Percentiles rank a stretch among this genome's conserved stretches.
Conservation (phyloP, 64 coral and sea anemone species). For the Acropora yongei region DNA sequence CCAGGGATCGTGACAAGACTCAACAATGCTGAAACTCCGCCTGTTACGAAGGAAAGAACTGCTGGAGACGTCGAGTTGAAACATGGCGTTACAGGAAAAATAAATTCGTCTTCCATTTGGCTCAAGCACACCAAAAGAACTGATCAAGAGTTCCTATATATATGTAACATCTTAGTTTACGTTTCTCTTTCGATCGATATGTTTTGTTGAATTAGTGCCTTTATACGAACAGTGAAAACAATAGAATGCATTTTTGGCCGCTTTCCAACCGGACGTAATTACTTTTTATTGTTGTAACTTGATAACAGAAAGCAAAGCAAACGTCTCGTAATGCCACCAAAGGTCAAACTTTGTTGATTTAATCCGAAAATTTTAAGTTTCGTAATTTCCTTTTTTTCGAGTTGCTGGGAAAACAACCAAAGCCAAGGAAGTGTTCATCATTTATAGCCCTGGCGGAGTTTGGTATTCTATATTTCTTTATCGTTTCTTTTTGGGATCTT, state of each 20-base stretch:
- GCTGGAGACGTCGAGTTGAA: conserved; percentile 60
- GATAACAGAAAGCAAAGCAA: too few species aligned
- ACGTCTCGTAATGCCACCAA: too few species aligned
- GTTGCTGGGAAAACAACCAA: too few species aligned
- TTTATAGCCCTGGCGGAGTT: too few species aligned
- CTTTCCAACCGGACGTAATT: background rate
- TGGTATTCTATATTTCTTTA: too few species aligned
- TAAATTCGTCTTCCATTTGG: background rate
- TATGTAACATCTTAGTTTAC: background rate
- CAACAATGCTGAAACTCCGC: conserved; percentile 65
- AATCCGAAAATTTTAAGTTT: too few species aligned
- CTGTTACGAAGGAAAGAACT: conserved; percentile 71
- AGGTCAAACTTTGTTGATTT: too few species aligned
- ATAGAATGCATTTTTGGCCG: background rate
- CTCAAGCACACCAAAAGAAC: background rate
- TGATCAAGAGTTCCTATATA: background rate
- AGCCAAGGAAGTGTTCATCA: too few species aligned
- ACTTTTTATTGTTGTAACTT: too few species aligned
- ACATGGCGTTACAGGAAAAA: conserved; percentile 19
- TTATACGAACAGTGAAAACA: background rate
- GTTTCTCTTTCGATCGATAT: background rate
- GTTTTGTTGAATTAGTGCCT: background rate
- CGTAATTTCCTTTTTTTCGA: too few species aligned
- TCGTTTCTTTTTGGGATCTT: too few species aligned
- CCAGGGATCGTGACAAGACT: conserved; percentile 86